Base-by-base conservation (phyloP, 2,113 vertebrate genomes). In the Macrotus californicus region DNA sequence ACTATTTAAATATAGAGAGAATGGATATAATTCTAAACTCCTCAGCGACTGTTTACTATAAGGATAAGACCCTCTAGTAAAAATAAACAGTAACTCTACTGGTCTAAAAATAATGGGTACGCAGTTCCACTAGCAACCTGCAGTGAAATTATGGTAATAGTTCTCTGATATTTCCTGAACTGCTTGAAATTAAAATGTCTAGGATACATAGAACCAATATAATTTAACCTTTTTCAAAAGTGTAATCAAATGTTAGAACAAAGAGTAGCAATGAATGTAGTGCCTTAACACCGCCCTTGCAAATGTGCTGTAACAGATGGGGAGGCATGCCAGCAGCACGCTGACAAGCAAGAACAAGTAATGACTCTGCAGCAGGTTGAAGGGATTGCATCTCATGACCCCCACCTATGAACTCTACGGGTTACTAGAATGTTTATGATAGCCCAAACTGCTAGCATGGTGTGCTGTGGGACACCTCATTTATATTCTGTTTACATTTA, bases 341-440 rank as follows among this genome's bases (percentile, higher is more conserved):
- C 94, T 96, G 88, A 89, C 4, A 50, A 41, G 54, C 93, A 97
- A 97, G 87, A 72, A 59, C 86, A 96, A 84, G 34, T 95, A 94
- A 66, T 64, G 76, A 72, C 19, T 22, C 56, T 76, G 81, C 26
- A 94, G 94, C 85, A 6, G 89, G 92, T 31, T 97, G 96, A 93
- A 7, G 80, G 93, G 46, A 82, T 67, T 48, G 94, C 97, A 81
- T 96, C 85, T 50, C 94, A 79, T 87, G 85, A 87, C 85, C 94
- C 86, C 64, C n/a, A 69, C 91, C 97, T 97, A 94, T 90, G 93
- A 29, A 94, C 70, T 72, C 41, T 96, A 50, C 24, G 77, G 59
- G 92, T 98, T 96, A 83, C 97, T 96, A 97, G 94, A 94, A 96
- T 34, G 87, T 72, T 91, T 89, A 67, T 96, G 97, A 97, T 95